These are phyloP conservation scores for Oxyura jamaicensis DNA, from an alignment of 2,113 vertebrate species.

Conservation along the genomic window DNA sequence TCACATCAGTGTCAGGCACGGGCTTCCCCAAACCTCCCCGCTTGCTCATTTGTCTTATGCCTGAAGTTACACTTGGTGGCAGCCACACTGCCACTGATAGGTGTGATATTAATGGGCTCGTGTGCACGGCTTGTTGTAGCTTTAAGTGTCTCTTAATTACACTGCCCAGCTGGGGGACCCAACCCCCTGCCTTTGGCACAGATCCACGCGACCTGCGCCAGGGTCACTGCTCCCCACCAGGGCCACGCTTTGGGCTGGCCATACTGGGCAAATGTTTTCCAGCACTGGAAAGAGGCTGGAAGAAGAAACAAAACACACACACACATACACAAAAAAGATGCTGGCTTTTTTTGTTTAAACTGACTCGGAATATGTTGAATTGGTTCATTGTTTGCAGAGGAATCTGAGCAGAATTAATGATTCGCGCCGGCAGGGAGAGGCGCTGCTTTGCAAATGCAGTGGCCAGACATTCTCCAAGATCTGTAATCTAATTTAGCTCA, in stretches of 20 bases:
- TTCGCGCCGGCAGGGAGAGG: slow-evolving; percentile 10
- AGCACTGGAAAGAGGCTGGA: background rate
- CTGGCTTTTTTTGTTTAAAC: slow-evolving; percentile 54
- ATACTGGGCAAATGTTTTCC: background rate
- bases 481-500: slow-evolving; percentile 76
- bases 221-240: background rate
- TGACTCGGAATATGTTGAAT: slow-evolving; percentile 54
- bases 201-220: background rate
- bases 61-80: fast-evolving
- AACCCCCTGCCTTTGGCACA: background rate
- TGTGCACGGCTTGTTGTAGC: background rate
- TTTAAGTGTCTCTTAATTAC: background rate
- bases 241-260: background rate
- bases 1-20: fast-evolving
- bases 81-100: fast-evolving
- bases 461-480: slow-evolving; percentile 68
- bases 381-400: slow-evolving; percentile 39
- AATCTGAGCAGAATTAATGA: slow-evolving; percentile 63
- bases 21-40: background rate
- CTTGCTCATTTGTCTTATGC: fast-evolving
- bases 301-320: background rate
- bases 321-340: background rate
- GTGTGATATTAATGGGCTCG: fast-evolving
- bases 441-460: slow-evolving; percentile 44
- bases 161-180: fast-evolving